These are phyloP conservation scores for Triplophysa rosa DNA, from an alignment of 2,113 vertebrate genomes.

Conservation along the genomic window DNA sequence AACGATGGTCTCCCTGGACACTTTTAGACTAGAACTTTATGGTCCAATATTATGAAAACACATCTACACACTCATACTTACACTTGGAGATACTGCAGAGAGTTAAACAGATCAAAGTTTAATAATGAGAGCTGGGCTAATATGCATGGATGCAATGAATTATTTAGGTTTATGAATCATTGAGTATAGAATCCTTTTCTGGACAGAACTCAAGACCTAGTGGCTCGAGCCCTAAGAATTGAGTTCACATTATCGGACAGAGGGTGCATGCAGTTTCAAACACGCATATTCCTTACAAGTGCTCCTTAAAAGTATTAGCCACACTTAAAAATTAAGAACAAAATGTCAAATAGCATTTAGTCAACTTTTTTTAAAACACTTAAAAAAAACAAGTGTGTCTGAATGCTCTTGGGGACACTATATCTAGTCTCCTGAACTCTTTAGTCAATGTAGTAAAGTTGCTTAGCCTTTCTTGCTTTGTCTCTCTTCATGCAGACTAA, in stretches of 20 bases:
- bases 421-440: neutral
- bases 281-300: conserved; percentile 1
- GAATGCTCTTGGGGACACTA: neutral
- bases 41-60: neutral
- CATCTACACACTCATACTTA: neutral
- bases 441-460: neutral
- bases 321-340: too few relatives aligned
- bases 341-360: too few relatives aligned
- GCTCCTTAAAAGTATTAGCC: too few relatives aligned
- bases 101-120: conserved; percentile 54
- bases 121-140: conserved; percentile 49
- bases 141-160: conserved; percentile 47
- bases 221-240: neutral
- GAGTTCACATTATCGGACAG: neutral
- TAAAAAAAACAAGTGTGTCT: too few relatives aligned
- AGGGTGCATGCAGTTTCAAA: conserved; percentile 1
- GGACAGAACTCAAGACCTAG: conserved; percentile 24
- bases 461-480: neutral
- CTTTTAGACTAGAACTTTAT: neutral
- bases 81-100: conserved; percentile 36
- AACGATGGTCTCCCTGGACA: neutral
- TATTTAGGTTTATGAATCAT: conserved; percentile 51
- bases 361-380: too few relatives aligned
- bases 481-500: neutral
- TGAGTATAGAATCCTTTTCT: conserved; percentile 44